These are phyloP conservation scores for Myopa testacea DNA, from an alignment of 2,888 invertebrate species.

Conservation along the genomic window DNA sequence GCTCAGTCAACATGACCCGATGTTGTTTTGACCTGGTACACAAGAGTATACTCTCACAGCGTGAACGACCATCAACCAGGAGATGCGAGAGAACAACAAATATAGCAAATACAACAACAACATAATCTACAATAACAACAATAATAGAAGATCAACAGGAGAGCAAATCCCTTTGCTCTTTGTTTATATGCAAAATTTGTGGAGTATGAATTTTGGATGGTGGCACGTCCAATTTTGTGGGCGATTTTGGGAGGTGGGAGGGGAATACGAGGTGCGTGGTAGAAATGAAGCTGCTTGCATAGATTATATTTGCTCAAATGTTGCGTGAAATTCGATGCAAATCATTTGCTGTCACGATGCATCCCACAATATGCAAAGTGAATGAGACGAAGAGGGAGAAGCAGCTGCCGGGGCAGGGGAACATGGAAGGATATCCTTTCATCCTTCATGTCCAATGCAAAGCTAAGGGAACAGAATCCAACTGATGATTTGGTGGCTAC, in stretches of 20 bases:
- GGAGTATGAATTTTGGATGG: not conserved
- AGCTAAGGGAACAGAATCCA: no score
- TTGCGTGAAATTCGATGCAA: not conserved
- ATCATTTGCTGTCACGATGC: not conserved
- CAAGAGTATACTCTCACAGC: not conserved
- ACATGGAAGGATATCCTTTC: no score
- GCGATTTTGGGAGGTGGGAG: not conserved
- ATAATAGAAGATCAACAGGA: not conserved
- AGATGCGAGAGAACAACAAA: not conserved
- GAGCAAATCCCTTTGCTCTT: slow-evolving; percentile 7
- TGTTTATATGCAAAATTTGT: not conserved
- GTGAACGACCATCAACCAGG: not conserved
- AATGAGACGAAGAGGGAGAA: no score
- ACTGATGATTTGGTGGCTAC: no score
- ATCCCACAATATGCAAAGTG: not conserved
- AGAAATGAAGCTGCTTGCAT: not conserved
- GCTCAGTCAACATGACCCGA: not conserved
- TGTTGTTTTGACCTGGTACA: not conserved
- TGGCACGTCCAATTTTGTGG: not conserved
- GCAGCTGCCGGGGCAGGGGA: no score
- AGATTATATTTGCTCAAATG: slow-evolving; percentile 4
- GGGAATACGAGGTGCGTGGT: not conserved
- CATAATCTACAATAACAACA: not conserved
- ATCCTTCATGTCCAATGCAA: no score
- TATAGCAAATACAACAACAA: not conserved